Conservation (phyloP, 2,113 vertebrate genomes). For the Megatriorchis doriae region DNA sequence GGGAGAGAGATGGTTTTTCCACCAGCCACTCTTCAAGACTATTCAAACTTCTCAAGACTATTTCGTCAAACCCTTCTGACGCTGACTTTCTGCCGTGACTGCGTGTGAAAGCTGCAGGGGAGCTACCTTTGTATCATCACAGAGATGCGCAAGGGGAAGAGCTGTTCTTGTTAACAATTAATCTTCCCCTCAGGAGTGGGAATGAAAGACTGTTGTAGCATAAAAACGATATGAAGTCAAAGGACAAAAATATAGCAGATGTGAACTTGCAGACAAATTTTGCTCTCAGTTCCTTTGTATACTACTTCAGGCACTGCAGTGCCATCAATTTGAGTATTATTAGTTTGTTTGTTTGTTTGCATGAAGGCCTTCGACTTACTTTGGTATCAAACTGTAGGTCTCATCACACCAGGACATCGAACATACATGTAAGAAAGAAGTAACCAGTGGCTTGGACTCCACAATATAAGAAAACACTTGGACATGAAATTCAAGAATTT, state of each 20-base stretch:
- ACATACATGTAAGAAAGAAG: neutral
- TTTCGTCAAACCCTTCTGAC: neutral
- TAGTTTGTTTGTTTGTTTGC: neutral
- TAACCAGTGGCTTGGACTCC: neutral
- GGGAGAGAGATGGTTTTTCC: neutral
- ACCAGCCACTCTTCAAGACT: neutral
- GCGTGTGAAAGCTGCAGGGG: neutral
- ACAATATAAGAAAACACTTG: neutral
- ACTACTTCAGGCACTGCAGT: neutral
- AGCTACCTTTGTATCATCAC: neutral
- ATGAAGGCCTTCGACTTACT: neutral
- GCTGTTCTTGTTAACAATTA: neutral
- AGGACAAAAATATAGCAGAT: neutral
- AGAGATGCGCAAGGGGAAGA: fast-evolving
- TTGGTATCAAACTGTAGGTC: neutral
- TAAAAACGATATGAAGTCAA: neutral
- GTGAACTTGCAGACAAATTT: neutral
- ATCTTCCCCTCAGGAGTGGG: neutral
- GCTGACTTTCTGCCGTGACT: neutral
- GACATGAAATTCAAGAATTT: neutral
- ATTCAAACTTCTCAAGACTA: neutral
- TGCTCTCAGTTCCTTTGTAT: neutral
- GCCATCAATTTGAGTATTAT: neutral
- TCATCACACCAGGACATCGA: neutral
- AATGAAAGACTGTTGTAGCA: neutral